phyloP scores from a whole-genome alignment of 2,888 invertebrate genomes.

The Cephus sareptanus region DNA sequence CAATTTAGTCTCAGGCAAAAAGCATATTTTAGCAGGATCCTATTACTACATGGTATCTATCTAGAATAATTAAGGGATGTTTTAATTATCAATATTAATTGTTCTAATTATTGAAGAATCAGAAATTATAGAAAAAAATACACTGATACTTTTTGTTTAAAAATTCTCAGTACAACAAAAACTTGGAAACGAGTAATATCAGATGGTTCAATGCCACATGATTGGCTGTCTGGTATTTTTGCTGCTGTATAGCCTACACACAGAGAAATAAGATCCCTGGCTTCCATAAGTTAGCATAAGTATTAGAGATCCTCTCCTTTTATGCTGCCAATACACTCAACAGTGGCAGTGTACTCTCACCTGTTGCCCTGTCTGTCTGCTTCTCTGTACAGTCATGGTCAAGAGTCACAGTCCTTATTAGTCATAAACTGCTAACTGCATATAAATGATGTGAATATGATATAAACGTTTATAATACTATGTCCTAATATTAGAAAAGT shows the following conservation, averaged over 20 bases:
- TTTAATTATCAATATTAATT: background rate
- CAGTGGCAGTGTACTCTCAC: slow-evolving; percentile 29
- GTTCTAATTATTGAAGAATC: slow-evolving; percentile 8
- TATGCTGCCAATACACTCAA: slow-evolving; percentile 7
- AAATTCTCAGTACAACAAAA: background rate
- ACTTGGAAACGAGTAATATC: background rate
- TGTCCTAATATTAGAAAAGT: background rate
- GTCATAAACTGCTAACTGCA: background rate
- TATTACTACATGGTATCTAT: background rate
- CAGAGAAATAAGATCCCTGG: slow-evolving; percentile 11
- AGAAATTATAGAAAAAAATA: slow-evolving; percentile 14
- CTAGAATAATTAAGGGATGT: background rate
- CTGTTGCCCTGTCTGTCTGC: slow-evolving; percentile 35
- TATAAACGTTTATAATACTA: too few relatives aligned
- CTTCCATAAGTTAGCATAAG: slow-evolving; percentile 25
- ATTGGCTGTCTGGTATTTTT: slow-evolving; percentile 17
- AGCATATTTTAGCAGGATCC: background rate
- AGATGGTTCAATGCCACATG: slow-evolving; percentile 2
- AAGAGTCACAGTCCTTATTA: slow-evolving; percentile 15
- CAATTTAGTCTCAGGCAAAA: background rate
- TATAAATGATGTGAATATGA: background rate
- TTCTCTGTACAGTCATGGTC: slow-evolving; percentile 26
- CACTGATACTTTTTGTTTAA: background rate
- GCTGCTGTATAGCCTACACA: slow-evolving; percentile 1
- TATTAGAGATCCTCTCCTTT: slow-evolving; percentile 18